Conservation (phyloP, 2,888 invertebrate species). For the Hydrotaea cyrtoneurina region DNA sequence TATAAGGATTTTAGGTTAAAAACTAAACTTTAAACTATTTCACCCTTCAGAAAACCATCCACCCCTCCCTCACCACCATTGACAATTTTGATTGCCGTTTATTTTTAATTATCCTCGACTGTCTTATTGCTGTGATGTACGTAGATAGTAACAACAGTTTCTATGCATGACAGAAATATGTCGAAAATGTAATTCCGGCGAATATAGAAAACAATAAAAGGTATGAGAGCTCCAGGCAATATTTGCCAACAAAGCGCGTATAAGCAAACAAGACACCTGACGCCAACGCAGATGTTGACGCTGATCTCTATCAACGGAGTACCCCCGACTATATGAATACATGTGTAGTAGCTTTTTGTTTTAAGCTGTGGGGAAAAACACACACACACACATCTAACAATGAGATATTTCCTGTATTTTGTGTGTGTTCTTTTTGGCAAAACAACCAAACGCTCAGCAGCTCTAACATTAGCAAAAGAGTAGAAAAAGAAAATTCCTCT, state of each 20-base stretch:
- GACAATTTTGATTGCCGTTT: no score
- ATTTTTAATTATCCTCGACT: no score
- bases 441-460: background rate
- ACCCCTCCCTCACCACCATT: no score
- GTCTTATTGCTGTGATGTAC: no score
- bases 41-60: no score
- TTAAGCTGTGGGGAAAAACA: background rate
- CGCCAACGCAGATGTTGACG: background rate
- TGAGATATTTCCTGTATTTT: slow-evolving; percentile 11
- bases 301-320: background rate
- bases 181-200: no score
- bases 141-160: no score
- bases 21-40: no score
- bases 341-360: background rate
- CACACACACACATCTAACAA: slow-evolving; percentile 27
- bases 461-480: background rate
- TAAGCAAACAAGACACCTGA: background rate
- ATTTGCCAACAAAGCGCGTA: background rate
- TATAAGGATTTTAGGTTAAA: no score
- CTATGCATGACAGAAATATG: background rate
- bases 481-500: background rate
- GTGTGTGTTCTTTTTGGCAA: background rate
- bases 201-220: background rate
- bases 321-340: background rate
- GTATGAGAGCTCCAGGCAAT: no score